phyloP scores from a whole-genome alignment of 2,113 vertebrate genomes.

The Apodemus sylvaticus region DNA sequence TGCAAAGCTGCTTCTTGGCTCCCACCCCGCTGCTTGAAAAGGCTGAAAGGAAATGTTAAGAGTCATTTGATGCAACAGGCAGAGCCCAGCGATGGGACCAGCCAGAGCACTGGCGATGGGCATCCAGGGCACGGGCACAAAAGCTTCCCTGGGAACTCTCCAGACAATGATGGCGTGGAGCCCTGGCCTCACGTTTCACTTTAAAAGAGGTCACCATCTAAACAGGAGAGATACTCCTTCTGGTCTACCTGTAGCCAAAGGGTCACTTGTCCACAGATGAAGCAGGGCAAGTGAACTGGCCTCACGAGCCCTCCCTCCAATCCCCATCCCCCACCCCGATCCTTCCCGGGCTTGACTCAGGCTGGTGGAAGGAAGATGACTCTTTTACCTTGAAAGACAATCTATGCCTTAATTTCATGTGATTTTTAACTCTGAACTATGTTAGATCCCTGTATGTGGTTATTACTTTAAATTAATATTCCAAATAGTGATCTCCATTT shows the following conservation, averaged over 20 bases:
- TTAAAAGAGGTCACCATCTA: slow-evolving; percentile 48
- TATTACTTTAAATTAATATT: neutral
- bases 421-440: neutral
- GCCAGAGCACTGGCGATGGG: neutral
- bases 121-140: slow-evolving; percentile 38
- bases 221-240: neutral
- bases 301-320: neutral
- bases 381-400: neutral
- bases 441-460: neutral
- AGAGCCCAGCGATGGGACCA: neutral
- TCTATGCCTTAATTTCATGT: neutral
- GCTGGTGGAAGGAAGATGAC: neutral
- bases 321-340: neutral
- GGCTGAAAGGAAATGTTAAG: neutral
- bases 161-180: neutral
- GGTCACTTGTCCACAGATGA: neutral
- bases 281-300: neutral
- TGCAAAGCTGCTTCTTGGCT: neutral
- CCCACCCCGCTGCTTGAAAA: neutral
- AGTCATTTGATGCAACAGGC: neutral
- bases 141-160: slow-evolving; percentile 44
- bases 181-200: slow-evolving; percentile 56
- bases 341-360: neutral
- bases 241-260: neutral
- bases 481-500: neutral